Conservation (phyloP, 2,888 invertebrate species). For the Pyrochroa serraticornis region DNA sequence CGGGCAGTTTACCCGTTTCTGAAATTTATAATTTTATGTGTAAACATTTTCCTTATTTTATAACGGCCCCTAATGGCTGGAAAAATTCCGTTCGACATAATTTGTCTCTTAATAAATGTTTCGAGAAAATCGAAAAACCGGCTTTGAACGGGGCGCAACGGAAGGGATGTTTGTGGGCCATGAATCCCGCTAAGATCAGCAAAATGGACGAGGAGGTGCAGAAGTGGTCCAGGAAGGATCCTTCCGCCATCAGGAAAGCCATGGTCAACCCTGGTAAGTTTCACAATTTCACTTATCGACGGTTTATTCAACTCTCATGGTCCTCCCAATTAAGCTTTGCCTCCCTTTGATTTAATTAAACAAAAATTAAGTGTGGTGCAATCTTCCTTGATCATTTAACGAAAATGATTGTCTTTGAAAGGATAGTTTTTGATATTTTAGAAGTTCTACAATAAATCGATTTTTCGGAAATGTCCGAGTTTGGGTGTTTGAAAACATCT, state of each 20-base stretch:
- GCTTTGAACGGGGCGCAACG: conserved; percentile 84
- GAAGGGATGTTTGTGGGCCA: conserved; percentile 93
- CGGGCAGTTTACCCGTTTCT: conserved; percentile 93
- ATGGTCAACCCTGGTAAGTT: conserved; percentile 88
- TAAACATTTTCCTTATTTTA: conserved; percentile 98
- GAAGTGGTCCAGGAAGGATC: conserved; percentile 97
- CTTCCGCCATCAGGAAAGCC: conserved; percentile 86
- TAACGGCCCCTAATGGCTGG: conserved; percentile 98
- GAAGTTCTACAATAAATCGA: too few relatives aligned
- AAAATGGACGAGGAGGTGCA: conserved; percentile 99
- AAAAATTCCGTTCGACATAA: conserved; percentile 99
- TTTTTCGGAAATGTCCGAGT: too few relatives aligned
- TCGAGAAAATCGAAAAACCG: conserved; percentile 97
- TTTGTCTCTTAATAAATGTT: conserved; percentile 96
- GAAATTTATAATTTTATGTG: conserved; percentile 99
- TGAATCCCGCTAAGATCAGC: conserved; percentile 91
- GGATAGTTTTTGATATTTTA: too few relatives aligned
- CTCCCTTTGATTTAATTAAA: too few relatives aligned
- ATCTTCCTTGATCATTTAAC: too few relatives aligned
- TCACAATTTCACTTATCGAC: background rate
- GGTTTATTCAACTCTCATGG: too few relatives aligned
- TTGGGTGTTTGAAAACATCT: too few relatives aligned
- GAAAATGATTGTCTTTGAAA: too few relatives aligned
- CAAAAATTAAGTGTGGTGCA: too few relatives aligned
- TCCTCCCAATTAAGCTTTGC: too few relatives aligned